These are phyloP conservation scores for Tichodroma muraria DNA, from an alignment of 2,113 vertebrate species.

Conservation along the genomic window DNA sequence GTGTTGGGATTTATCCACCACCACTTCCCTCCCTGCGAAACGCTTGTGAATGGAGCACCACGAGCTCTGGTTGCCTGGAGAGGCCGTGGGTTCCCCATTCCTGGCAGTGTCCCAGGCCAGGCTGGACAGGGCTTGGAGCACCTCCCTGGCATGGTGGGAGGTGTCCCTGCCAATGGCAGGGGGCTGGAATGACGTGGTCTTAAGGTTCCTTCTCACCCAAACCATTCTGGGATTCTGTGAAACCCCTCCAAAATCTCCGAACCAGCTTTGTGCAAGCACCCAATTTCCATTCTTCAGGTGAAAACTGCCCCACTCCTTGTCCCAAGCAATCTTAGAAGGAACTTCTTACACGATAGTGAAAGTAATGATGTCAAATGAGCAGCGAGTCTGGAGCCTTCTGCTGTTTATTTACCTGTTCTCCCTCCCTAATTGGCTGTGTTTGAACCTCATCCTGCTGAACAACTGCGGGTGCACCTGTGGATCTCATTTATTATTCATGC, in stretches of 20 bases:
- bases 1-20: background rate
- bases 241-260: background rate
- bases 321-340: background rate
- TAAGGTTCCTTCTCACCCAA: background rate
- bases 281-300: background rate
- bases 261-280: background rate
- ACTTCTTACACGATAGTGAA: background rate
- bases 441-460: background rate
- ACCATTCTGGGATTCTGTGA: background rate
- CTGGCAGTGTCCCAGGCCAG: background rate
- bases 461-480: background rate
- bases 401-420: slow-evolving; percentile 7
- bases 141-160: background rate
- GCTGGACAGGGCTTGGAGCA: background rate
- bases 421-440: background rate
- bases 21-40: background rate
- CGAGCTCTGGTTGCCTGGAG: background rate
- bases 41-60: background rate
- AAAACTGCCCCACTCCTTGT: background rate
- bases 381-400: background rate
- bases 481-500: slow-evolving; percentile 22
- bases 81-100: background rate
- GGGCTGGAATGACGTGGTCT: background rate
- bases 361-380: background rate
- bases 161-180: background rate